Percentiles rank a stretch among this genome's conserved stretches.
Evolutionary conservation across 2,113 vertebrate genomes (phyloP).

Genomic region (Aldabrachelys gigantea): DNA sequence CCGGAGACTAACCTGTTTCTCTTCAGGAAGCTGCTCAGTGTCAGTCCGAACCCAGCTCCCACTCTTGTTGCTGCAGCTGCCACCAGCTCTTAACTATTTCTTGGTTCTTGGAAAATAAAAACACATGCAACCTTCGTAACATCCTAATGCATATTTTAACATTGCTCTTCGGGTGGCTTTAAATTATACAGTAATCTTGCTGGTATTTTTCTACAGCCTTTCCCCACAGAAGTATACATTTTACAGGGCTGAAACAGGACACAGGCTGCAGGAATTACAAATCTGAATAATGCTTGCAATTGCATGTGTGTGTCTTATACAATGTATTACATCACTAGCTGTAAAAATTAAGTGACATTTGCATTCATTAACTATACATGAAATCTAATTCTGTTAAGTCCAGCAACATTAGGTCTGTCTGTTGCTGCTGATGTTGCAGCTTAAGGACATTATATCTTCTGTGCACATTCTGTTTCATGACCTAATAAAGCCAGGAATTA

Average conservation of each 20-base stretch:
- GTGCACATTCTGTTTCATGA: conserved; percentile 55
- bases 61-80: conserved; percentile 62
- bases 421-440: conserved; percentile 21
- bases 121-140: conserved; percentile 38
- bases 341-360: conserved; percentile 68
- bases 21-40: conserved; percentile 33
- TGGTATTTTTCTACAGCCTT: conserved; percentile 15
- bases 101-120: conserved; percentile 52
- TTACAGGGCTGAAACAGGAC: conserved; percentile 41
- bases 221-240: conserved; percentile 14
- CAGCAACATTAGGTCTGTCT: conserved; percentile 43
- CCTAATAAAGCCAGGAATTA: conserved; percentile 63
- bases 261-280: conserved; percentile 32
- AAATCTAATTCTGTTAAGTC: conserved; percentile 59
- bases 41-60: conserved; percentile 23
- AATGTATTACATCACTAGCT: conserved; percentile 58
- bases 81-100: conserved; percentile 45
- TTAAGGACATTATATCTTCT: conserved; percentile 56
- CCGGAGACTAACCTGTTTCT: background rate
- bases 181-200: conserved; percentile 54
- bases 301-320: conserved; percentile 30
- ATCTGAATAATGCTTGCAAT: conserved; percentile 45
- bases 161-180: conserved; percentile 40
- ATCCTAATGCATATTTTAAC: conserved; percentile 54
- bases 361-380: conserved; percentile 67